These are phyloP conservation scores for Drosophila subpulchrella DNA, from an alignment of 1,140 invertebrate genomes.

Conservation along the genomic window DNA sequence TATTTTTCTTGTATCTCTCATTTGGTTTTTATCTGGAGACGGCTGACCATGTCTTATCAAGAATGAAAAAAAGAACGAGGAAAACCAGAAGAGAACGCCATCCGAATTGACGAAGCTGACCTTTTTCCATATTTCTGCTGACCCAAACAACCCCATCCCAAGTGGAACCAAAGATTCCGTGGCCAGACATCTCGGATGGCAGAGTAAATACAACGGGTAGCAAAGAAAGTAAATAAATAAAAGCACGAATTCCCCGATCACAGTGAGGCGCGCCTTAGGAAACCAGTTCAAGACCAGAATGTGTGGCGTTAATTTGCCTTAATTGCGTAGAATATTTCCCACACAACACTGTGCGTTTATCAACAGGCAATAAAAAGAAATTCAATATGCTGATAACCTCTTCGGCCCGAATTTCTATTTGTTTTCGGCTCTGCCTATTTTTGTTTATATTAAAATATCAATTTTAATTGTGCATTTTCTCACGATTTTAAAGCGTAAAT, in stretches of 20 bases:
- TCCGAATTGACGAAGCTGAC: constrained; percentile 56
- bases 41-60: constrained; percentile 38
- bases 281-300: constrained; percentile 18
- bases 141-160: constrained; percentile 41
- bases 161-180: constrained; percentile 30
- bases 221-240: constrained; percentile 50
- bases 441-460: constrained; percentile 72
- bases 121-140: constrained; percentile 68
- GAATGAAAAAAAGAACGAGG: constrained; percentile 24
- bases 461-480: constrained; percentile 75
- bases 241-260: constrained; percentile 36
- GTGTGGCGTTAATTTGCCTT: constrained; percentile 26
- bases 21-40: constrained; percentile 34
- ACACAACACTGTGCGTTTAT: constrained; percentile 35
- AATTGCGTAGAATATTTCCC: constrained; percentile 24
- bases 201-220: constrained; percentile 17
- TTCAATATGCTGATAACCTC: constrained; percentile 64
- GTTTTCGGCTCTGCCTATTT: constrained; percentile 41
- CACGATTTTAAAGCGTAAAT: constrained; percentile 65
- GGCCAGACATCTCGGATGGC: constrained; percentile 30
- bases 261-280: constrained; percentile 8
- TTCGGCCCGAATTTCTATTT: constrained; percentile 59
- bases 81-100: constrained; percentile 21
- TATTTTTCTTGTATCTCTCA: constrained; percentile 15
- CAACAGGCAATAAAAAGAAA: constrained; percentile 50